Base-by-base conservation (phyloP, 1,140 invertebrate species). In the Himalopsyche phryganea region DNA sequence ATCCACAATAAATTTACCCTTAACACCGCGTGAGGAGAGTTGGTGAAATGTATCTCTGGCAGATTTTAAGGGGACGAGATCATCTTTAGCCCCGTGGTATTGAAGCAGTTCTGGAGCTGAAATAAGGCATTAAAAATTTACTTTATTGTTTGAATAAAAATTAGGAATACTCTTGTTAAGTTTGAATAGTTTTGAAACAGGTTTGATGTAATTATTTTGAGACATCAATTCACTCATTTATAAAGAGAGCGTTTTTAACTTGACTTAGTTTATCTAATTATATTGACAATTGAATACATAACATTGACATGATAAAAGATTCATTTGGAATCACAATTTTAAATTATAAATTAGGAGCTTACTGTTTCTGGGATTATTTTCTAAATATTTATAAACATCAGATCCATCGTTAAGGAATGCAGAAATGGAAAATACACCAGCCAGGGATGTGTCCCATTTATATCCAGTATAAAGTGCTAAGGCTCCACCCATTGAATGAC, bases 401-500 rank as follows among this genome's bases (percentile, higher is more conserved):
- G 87, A 89, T 41, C 82, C 75, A 3, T 83, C 71, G 66, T 88
- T 88, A 0, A 91, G 70, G 65, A 89, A 90, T 4, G 86, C 85
- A 15, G 87, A 89, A 54, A 88, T 80, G 0, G 80, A 80, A 71
- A 89, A 87, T 23, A 83, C 81, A 33, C 86, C 88, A 36, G 83
- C 87, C 28, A 90, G 28, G 32, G 81, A 73, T 13, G 75, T 76
- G 28, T 80, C 74, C 60, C 81, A 81, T 67, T 81, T 78, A 56
- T 83, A 90, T 1, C 77, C 84, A 15, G 83, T 69, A 61, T 91
- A 84, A 7, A 89, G 65, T 0, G 87, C 79, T 56, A 89, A 66
- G 1, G 83, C 81, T 11, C 87, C 88, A 23, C 88, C 88, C 86
- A 89, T 90, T 32, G 88, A 89, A 68, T 90, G 89, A 6, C 88